A percentile compares a stretch with the other conserved stretches of the same genome.
These are phyloP conservation scores for Fistularia tabacaria DNA, from an alignment of 2,797 vertebrate genomes.

Conservation along the genomic window DNA sequence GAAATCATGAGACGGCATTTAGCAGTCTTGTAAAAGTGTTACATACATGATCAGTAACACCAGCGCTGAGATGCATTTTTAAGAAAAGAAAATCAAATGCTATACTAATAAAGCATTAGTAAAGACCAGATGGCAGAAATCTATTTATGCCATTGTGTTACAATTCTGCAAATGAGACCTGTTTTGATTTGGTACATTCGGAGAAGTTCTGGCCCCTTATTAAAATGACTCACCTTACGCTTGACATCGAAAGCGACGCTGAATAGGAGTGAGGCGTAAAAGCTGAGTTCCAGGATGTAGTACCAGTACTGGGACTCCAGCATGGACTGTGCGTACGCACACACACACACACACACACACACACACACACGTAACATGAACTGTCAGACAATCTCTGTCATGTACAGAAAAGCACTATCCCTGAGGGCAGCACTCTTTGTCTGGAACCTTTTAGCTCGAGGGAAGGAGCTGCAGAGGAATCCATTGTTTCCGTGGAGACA, in stretches of 20 bases:
- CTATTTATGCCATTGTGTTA: too few species aligned
- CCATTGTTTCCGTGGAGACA: neutral
- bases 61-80: too few species aligned
- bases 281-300: conserved; percentile 88
- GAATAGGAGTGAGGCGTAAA: conserved; percentile 89
- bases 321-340: conserved; percentile 74
- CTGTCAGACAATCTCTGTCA: conserved; percentile 11
- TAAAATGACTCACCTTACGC: conserved; percentile 81
- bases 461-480: conserved; percentile 12
- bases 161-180: too few species aligned
- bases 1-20: too few species aligned
- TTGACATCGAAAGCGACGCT: conserved; percentile 85
- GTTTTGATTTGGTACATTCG: too few species aligned
- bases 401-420: conserved; percentile 6
- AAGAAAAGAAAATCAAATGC: too few species aligned
- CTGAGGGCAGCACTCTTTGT: conserved; percentile 4
- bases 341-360: conserved; percentile 13
- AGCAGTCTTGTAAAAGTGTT: too few species aligned
- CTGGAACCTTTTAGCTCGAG: conserved; percentile 1
- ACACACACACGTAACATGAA: conserved; percentile 20
- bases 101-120: too few species aligned
- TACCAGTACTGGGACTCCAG: conserved; percentile 95
- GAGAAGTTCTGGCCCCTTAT: too few species aligned
- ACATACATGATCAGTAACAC: too few species aligned
- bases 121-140: too few species aligned